Base-by-base conservation (phyloP, 2,888 invertebrate genomes). In the Cataglyphis albicans region DNA sequence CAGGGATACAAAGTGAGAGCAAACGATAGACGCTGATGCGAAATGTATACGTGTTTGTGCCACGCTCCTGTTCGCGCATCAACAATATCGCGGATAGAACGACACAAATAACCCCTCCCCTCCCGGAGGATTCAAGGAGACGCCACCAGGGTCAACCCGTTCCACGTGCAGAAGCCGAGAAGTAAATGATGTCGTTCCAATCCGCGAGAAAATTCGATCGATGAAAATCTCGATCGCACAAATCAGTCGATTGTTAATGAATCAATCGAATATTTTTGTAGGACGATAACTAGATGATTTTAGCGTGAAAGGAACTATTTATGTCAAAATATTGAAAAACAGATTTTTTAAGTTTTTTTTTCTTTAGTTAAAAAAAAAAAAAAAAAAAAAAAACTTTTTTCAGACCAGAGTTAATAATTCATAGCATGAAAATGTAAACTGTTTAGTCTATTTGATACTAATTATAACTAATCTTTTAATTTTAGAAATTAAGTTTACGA, bases 91-190 rank as follows among this genome's bases (percentile, higher is more conserved):
- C 82, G 86, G 85, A 84, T 76, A 85, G 83, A 74, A 70, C 61
- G 73, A 80, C 90, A 57, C 78, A 86, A 90, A 88, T 88, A 87
- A 67, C 85, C 82, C 32, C 32, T 6, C n/a, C n/a, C 5, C 32
- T 6, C 32, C 83, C 73, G 73, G 63, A 65, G 80, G 74, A 90
- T 89, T 88, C 89, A 82, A 90, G 89, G 87, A 87, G 88, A 84
- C 84, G 86, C 86, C 84, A 81, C 87, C 88, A 90, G 90, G 90
- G 90, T 90, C 90, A 90, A 87, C 86, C 75, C 82, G 87, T 80
- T 72, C 86, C 68, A 59, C 59, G 65, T 59, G 67, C 38, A 75
- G 70, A 86, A 82, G 74, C 57, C 29, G 84, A 52, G 81, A 82
- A 84, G 85, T 84, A 84, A 87, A 89, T 80, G 84, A 86, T 84